Percentiles rank a stretch among this genome's conserved stretches.
These are phyloP conservation scores for Eulimnadia texana DNA, from an alignment of 1,140 invertebrate genomes.

Conservation along the genomic window DNA sequence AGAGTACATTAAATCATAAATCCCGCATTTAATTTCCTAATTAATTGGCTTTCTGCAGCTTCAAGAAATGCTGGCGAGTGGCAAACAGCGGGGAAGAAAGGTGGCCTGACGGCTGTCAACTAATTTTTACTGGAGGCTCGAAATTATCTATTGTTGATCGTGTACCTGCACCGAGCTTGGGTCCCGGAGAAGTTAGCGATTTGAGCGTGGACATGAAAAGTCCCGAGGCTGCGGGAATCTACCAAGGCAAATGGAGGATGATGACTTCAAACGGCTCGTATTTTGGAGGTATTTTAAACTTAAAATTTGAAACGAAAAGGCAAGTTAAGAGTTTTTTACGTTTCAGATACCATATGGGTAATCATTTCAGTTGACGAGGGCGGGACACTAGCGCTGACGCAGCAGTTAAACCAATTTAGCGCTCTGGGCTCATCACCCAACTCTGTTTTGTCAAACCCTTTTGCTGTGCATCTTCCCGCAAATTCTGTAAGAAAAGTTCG, in stretches of 20 bases:
- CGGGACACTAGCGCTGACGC: conserved; percentile 49
- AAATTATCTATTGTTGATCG: conserved; percentile 40
- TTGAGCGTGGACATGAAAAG: conserved; percentile 51
- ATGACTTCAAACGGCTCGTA: conserved; percentile 57
- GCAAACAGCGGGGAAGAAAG: conserved; percentile 58
- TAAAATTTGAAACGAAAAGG: no score
- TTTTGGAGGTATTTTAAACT: conserved; percentile 57
- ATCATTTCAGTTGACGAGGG: conserved; percentile 49
- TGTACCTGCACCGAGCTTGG: conserved; percentile 42
- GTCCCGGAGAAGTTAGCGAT: conserved; percentile 48
- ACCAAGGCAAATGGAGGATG: conserved; percentile 69
- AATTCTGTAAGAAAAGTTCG: no score
- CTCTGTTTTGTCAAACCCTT: conserved; percentile 17
- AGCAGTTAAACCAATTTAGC: conserved; percentile 45
- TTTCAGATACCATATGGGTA: conserved; percentile 50
- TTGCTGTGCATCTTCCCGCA: conserved; percentile 12
- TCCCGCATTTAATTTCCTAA: conserved; percentile 1
- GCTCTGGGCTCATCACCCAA: conserved; percentile 24
- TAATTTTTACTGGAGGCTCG: conserved; percentile 47
- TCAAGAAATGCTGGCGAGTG: conserved; percentile 65
- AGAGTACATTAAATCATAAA: conserved; percentile 25
- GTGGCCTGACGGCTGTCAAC: conserved; percentile 61
- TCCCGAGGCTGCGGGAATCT: conserved; percentile 50
- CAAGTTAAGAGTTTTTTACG: no score
- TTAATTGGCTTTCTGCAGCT: conserved; percentile 28